phyloP scores from a whole-genome alignment of 2,797 vertebrate genomes.

The Pampus argenteus region DNA sequence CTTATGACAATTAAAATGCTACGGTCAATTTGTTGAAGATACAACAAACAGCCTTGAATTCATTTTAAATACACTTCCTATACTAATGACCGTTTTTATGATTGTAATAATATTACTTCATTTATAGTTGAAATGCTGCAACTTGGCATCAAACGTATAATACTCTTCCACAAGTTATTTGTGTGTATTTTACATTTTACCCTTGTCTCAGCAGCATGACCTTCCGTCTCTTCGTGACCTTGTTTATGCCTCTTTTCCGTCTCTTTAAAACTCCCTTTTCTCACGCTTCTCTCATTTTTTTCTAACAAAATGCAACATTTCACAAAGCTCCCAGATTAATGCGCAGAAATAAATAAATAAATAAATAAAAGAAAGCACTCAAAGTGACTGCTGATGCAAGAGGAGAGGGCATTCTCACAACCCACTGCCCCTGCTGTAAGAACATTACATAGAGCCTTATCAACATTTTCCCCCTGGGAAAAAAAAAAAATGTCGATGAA shows the following conservation, averaged over 20 bases:
- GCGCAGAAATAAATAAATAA: conserved; percentile 66
- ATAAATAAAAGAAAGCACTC: conserved; percentile 59
- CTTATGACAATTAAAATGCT: conserved; percentile 18
- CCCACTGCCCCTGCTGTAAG: conserved; percentile 68
- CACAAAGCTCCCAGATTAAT: conserved; percentile 69
- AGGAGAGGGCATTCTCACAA: conserved; percentile 73
- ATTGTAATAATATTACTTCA: conserved; percentile 9
- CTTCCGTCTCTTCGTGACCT: neutral
- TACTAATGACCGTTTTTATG: neutral
- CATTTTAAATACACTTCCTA: conserved; percentile 4
- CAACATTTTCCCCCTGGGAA: conserved; percentile 64
- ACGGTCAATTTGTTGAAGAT: conserved; percentile 6
- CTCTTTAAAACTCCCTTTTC: conserved; percentile 39
- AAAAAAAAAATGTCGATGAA: conserved; percentile 52
- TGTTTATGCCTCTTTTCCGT: conserved; percentile 6
- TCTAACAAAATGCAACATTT: conserved; percentile 63
- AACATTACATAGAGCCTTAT: conserved; percentile 76
- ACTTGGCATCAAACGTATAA: neutral
- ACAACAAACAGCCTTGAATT: neutral
- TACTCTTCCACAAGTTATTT: conserved; percentile 4
- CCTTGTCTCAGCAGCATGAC: conserved; percentile 23
- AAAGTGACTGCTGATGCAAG: conserved; percentile 68
- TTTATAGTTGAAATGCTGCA: neutral
- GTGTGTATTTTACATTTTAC: neutral
- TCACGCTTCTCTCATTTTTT: conserved; percentile 49